A percentile compares a stretch with the other conserved stretches of the same genome.
phyloP scores from a whole-genome alignment of 2,797 vertebrate species.

The Catostomus latipinnis region DNA sequence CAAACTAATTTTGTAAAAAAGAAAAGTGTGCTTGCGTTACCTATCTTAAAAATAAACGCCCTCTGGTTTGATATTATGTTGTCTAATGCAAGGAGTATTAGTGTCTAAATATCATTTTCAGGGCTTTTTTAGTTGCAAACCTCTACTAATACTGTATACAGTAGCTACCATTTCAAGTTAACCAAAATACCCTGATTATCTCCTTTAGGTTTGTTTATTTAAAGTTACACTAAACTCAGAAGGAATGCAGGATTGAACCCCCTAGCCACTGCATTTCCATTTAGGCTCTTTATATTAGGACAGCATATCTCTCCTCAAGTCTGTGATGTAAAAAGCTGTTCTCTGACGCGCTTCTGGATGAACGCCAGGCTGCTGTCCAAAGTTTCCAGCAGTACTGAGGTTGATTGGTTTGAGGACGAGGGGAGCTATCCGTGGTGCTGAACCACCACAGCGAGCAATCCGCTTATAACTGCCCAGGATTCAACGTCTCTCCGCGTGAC shows the following conservation, averaged over 20 bases:
- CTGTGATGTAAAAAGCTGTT: conserved; percentile 7
- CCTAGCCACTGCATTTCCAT: not conserved
- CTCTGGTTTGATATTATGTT: too few relatives aligned
- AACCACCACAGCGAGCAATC: conserved; percentile 72
- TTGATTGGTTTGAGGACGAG: conserved; percentile 81
- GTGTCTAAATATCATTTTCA: too few relatives aligned
- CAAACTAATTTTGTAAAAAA: too few relatives aligned
- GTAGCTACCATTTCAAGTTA: too few relatives aligned
- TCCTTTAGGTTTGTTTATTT: too few relatives aligned
- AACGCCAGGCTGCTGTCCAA: conserved; percentile 55
- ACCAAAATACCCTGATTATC: too few relatives aligned
- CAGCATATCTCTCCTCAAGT: not conserved
- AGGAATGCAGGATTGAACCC: not conserved
- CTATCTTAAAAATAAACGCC: too few relatives aligned
- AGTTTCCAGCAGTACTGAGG: conserved; percentile 59
- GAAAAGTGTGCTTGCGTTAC: too few relatives aligned
- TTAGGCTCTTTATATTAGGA: conserved; percentile 4
- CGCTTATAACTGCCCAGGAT: conserved; percentile 68
- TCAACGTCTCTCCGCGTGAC: conserved; percentile 61
- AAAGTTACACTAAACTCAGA: too few relatives aligned
- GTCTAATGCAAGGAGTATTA: too few relatives aligned
- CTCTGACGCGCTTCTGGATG: conserved; percentile 20
- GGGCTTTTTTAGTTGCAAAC: too few relatives aligned
- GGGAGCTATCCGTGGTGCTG: conserved; percentile 95
- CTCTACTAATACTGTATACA: too few relatives aligned